Conservation (phyloP, 2,888 invertebrate genomes). For the Augochlorella aurata region DNA sequence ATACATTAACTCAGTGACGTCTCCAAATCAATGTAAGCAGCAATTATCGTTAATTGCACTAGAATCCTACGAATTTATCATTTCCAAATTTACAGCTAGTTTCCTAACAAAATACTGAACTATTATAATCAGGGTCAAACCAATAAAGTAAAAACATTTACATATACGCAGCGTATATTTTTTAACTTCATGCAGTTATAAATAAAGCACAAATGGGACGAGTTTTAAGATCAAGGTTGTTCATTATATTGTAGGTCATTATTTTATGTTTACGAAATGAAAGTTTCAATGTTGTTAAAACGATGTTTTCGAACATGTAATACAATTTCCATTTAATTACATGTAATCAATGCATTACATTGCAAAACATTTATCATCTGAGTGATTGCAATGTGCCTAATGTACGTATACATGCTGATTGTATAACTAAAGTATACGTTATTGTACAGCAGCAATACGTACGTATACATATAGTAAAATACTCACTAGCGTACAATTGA, state of each 20-base stretch:
- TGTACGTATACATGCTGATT: constrained; percentile 14
- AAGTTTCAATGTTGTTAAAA: not conserved
- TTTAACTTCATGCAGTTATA: not conserved
- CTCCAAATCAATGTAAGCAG: not conserved
- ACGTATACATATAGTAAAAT: not conserved
- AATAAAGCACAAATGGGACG: not conserved
- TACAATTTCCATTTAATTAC: not conserved
- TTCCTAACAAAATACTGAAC: not conserved
- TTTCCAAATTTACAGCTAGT: not conserved
- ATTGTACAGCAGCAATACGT: not conserved
- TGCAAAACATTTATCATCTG: constrained; percentile 32
- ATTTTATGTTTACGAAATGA: not conserved
- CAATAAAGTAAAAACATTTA: not conserved
- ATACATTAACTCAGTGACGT: not conserved
- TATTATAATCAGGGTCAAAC: not conserved
- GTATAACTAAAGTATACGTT: constrained; percentile 27
- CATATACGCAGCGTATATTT: not conserved
- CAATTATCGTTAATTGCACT: not conserved
- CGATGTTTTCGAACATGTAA: not conserved
- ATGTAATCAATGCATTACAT: not conserved
- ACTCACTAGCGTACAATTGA: constrained; percentile 2
- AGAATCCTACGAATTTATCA: not conserved
- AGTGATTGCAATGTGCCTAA: constrained; percentile 25
- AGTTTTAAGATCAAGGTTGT: not conserved
- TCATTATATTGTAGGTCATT: not conserved